Conservation (phyloP, 2,888 invertebrate species). For the Dasysyrphus tricinctus region DNA sequence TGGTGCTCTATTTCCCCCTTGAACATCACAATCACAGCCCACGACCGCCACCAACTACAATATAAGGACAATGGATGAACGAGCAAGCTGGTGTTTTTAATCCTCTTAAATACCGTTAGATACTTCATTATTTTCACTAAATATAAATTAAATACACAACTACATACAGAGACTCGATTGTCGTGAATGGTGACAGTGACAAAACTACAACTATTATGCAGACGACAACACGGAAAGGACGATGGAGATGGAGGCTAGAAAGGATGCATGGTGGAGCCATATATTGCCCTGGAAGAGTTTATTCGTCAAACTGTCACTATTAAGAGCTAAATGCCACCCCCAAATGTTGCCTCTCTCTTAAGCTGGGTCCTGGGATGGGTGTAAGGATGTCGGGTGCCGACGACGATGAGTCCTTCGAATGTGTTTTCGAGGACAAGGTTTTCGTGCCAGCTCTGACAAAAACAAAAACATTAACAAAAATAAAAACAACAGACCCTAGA, state of each 20-base stretch:
- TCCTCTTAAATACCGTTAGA: constrained; percentile 74
- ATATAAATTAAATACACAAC: constrained; percentile 72
- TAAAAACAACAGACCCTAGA: background rate
- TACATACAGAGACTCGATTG: constrained; percentile 6
- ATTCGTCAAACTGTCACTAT: constrained; percentile 26
- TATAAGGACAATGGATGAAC: constrained; percentile 27
- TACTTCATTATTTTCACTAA: constrained; percentile 75
- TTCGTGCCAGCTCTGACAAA: constrained; percentile 44
- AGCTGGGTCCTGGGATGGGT: constrained; percentile 3
- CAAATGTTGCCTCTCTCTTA: background rate
- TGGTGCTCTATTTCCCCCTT: background rate
- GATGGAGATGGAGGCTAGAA: background rate
- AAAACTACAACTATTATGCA: constrained; percentile 38
- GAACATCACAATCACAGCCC: background rate
- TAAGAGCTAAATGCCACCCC: constrained; percentile 50
- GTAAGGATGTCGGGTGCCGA: background rate
- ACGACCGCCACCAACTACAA: background rate
- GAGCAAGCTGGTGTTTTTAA: constrained; percentile 60
- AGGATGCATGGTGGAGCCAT: constrained; percentile 44
- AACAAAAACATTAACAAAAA: constrained; percentile 24
- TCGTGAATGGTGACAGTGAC: constrained; percentile 31
- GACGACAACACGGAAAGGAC: constrained; percentile 22
- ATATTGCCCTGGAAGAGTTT: constrained; percentile 59
- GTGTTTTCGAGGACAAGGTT: constrained; percentile 60
- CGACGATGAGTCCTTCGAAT: constrained; percentile 37